Evolutionary conservation across 2,797 vertebrate genomes (phyloP).

Genomic region (Diplodus puntazzo): DNA sequence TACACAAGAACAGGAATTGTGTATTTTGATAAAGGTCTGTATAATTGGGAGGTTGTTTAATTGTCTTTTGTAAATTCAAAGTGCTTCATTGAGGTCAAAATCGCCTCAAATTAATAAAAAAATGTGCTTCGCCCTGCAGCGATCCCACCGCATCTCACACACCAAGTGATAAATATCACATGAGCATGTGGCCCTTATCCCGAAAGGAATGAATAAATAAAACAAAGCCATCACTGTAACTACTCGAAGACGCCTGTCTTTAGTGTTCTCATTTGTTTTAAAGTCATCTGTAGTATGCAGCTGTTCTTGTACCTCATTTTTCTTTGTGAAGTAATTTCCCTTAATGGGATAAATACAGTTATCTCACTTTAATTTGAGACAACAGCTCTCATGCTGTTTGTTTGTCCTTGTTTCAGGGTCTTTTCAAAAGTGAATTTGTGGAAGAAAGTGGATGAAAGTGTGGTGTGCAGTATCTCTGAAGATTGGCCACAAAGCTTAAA

Average conservation of each 20-base stretch:
- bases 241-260: background rate
- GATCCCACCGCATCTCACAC: background rate
- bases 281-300: background rate
- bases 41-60: background rate
- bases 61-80: background rate
- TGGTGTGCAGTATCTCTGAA: conserved; percentile 9
- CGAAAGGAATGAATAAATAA: background rate
- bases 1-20: too few relatives aligned
- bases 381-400: background rate
- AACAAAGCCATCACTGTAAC: background rate
- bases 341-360: background rate
- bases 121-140: background rate
- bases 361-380: background rate
- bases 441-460: background rate
- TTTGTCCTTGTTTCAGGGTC: background rate
- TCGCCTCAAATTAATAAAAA: background rate
- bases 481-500: conserved; percentile 16
- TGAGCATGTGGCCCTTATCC: background rate
- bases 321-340: background rate
- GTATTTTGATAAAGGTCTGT: too few relatives aligned
- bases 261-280: background rate
- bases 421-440: background rate
- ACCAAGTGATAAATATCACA: background rate
- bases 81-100: background rate
- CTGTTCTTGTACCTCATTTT: background rate